Base-by-base conservation (phyloP, 2,888 invertebrate species). In the Coelopa pilipes region DNA sequence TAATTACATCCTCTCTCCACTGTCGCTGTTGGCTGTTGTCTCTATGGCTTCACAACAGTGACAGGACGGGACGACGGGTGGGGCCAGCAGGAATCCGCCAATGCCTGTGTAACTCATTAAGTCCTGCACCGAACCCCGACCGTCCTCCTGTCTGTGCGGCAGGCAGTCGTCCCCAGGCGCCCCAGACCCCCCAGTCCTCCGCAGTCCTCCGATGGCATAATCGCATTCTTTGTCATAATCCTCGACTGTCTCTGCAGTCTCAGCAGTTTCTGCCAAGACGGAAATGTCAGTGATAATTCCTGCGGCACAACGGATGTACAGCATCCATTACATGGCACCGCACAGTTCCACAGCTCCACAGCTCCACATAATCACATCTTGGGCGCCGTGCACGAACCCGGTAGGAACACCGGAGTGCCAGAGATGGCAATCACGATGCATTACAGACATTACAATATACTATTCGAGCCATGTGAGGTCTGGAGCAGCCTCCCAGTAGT, bases 211-310 rank as follows among this genome's bases (percentile, higher is more conserved):
- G 53, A 65, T 65, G 10, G 55, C 2, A 65, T 71, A 71, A 65
- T 71, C 55, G 55, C 71, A n/a, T 71, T 62, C 65, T 46, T 55
- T 65, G 69, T 65, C 53, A 70, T 70, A 70, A 70, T 70, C 60
- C 34, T 63, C 71, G 46, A 17, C 53, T 71, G 63, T 71, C 55
- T 65, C 71, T 15, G 19, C 65, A 65, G 46, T 53, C 53, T 50
- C 50, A 50, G 63, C 53, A 71, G 49, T 63, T 49, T 71, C 70
- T 71, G n/a, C 49, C 50, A 71, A 55, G 65, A 65, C 79, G 79
- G 78, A 79, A 77, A 79, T 78, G 79, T 77, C 78, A 76, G 78
- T 79, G 77, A 78, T 79, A 80, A 78, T 79, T 78, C 79, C 77
- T 73, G 63, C 71, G 65, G 65, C 71, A 76, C 71, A 76, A 70